Conservation (phyloP, 2,113 vertebrate genomes). For the Notarius quadriscutis region DNA sequence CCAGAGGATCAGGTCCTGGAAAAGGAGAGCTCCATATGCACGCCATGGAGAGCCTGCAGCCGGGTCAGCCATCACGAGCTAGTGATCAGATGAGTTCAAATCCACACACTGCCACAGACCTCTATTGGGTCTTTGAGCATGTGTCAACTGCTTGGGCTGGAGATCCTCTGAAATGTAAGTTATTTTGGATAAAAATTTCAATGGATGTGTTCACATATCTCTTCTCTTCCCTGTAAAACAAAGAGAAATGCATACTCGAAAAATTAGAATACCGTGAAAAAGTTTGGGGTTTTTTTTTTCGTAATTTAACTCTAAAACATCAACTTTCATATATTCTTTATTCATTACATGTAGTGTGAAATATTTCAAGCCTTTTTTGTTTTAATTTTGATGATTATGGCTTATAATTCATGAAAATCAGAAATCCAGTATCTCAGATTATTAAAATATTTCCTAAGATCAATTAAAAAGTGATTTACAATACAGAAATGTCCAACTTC, state of each 20-base stretch:
- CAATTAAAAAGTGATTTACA: too few species aligned
- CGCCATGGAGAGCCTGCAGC: background rate
- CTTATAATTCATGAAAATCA: too few species aligned
- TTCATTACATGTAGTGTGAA: too few species aligned
- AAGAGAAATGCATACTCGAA: background rate
- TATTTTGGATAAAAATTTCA: background rate
- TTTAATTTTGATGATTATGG: too few species aligned
- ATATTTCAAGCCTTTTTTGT: too few species aligned
- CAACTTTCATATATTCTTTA: too few species aligned
- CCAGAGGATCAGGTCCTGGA: conserved; percentile 56
- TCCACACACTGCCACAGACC: background rate
- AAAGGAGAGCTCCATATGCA: conserved; percentile 32
- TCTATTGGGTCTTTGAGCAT: background rate
- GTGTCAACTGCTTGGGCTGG: background rate
- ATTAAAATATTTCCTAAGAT: too few species aligned
- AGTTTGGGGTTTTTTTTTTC: too few species aligned
- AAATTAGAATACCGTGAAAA: too few species aligned
- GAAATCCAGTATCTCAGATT: too few species aligned
- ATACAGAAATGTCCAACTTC: too few species aligned
- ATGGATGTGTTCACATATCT: background rate
- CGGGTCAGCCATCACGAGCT: background rate
- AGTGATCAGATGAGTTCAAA: background rate
- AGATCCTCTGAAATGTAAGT: background rate
- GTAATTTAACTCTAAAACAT: too few species aligned
- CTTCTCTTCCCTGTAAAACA: conserved; percentile 12